A percentile compares a stretch with the other conserved stretches of the same genome.
These are phyloP conservation scores for Dromococcyx pavoninus DNA, from an alignment of 2,797 vertebrate genomes.

Conservation along the genomic window DNA sequence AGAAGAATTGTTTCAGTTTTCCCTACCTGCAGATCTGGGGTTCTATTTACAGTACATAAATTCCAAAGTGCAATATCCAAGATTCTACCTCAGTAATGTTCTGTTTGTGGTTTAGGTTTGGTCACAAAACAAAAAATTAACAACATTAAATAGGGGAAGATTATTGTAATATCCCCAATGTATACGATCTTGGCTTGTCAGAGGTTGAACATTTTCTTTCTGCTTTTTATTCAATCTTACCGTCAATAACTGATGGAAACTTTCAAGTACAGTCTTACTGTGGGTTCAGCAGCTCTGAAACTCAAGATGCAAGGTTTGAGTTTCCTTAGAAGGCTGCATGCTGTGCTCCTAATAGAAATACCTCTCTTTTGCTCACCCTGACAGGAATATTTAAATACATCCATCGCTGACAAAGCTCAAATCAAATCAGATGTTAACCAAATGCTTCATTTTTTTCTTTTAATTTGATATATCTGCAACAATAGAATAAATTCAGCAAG, in stretches of 20 bases:
- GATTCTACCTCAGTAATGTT: neutral
- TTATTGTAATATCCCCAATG: neutral
- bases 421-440: slow-evolving; percentile 70
- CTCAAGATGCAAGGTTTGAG: neutral
- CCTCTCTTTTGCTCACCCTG: neutral
- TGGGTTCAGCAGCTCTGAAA: neutral
- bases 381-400: slow-evolving; percentile 66
- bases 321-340: slow-evolving; percentile 2
- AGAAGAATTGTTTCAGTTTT: neutral
- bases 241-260: neutral
- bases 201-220: neutral
- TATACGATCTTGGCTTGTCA: neutral
- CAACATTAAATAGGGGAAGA: neutral
- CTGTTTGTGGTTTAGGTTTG: neutral
- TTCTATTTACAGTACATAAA: neutral
- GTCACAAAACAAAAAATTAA: neutral
- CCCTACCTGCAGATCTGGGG: neutral
- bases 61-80: neutral
- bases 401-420: slow-evolving; percentile 62
- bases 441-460: slow-evolving; percentile 31
- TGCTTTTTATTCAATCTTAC: neutral
- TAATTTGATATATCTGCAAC: slow-evolving; percentile 50
- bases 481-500: slow-evolving; percentile 36
- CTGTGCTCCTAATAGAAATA: slow-evolving; percentile 26
- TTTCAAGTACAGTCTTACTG: neutral